These are phyloP conservation scores for Cataglyphis livida DNA, from an alignment of 2,888 invertebrate genomes.

Conservation along the genomic window DNA sequence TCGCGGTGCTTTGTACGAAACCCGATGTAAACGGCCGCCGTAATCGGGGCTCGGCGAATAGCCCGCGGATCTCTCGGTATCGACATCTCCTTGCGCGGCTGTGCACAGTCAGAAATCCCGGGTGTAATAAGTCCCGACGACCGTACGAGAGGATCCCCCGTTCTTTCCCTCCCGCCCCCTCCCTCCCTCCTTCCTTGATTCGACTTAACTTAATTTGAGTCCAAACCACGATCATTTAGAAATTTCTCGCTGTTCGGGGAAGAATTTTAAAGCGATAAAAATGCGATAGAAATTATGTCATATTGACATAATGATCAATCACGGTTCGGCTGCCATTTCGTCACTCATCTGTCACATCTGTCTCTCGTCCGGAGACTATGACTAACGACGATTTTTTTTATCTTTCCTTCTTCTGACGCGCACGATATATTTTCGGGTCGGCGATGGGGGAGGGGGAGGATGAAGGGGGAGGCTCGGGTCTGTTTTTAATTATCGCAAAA, in stretches of 20 bases:
- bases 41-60: constrained; percentile 43
- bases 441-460: not conserved
- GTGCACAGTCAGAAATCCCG: not conserved
- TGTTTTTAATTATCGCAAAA: constrained; percentile 54
- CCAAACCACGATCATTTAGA: not conserved
- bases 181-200: not conserved
- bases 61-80: constrained; percentile 7
- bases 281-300: not conserved
- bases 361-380: constrained; percentile 32
- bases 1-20: constrained; percentile 49
- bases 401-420: not conserved
- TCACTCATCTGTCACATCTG: not conserved
- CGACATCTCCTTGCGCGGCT: constrained; percentile 38
- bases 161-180: not conserved
- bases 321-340: not conserved
- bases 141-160: not conserved
- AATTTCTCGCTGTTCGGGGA: not conserved
- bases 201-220: constrained; percentile 12
- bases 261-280: not conserved
- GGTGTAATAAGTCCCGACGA: constrained; percentile 39
- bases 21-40: constrained; percentile 52
- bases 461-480: not conserved
- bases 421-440: not conserved
- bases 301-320: constrained; percentile 2
- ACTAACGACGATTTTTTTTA: not conserved